Percentiles rank a stretch among this genome's conserved stretches.
Conservation (phyloP, 2,797 vertebrate genomes). For the Holocentrus rufus region DNA sequence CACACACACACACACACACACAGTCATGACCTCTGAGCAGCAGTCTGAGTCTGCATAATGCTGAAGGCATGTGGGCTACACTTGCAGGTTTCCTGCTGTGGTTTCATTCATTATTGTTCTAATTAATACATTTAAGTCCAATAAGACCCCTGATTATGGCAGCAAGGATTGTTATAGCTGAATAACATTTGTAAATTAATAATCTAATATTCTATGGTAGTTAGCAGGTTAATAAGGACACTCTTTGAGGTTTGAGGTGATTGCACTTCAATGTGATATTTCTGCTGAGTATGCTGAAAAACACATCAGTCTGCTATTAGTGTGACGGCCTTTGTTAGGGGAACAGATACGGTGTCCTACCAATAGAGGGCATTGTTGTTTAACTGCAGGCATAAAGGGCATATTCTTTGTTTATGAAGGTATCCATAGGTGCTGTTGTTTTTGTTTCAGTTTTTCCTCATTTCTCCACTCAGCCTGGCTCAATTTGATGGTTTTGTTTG, state of each 20-base stretch:
- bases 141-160: slow-evolving; percentile 73
- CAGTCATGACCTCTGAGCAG: slow-evolving; percentile 47
- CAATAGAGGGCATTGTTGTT: slow-evolving; percentile 89
- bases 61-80: slow-evolving; percentile 61
- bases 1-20: slow-evolving; percentile 17
- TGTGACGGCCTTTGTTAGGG: slow-evolving; percentile 64
- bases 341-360: slow-evolving; percentile 58
- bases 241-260: slow-evolving; percentile 79
- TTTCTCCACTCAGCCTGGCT: slow-evolving; percentile 46
- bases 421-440: slow-evolving; percentile 60
- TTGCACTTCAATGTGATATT: slow-evolving; percentile 82
- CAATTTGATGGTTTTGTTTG: slow-evolving; percentile 68
- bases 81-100: slow-evolving; percentile 68
- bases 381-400: slow-evolving; percentile 69
- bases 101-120: slow-evolving; percentile 75
- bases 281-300: slow-evolving; percentile 81
- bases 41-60: slow-evolving; percentile 59
- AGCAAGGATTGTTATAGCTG: slow-evolving; percentile 68
- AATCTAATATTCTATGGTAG: slow-evolving; percentile 73
- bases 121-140: slow-evolving; percentile 77
- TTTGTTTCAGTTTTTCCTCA: slow-evolving; percentile 44
- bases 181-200: slow-evolving; percentile 77
- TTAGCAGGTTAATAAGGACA: slow-evolving; percentile 80
- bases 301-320: slow-evolving; percentile 62
- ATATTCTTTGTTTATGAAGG: slow-evolving; percentile 71